These are phyloP conservation scores for Ladona fulva DNA, from an alignment of 1,140 invertebrate species.

Conservation along the genomic window DNA sequence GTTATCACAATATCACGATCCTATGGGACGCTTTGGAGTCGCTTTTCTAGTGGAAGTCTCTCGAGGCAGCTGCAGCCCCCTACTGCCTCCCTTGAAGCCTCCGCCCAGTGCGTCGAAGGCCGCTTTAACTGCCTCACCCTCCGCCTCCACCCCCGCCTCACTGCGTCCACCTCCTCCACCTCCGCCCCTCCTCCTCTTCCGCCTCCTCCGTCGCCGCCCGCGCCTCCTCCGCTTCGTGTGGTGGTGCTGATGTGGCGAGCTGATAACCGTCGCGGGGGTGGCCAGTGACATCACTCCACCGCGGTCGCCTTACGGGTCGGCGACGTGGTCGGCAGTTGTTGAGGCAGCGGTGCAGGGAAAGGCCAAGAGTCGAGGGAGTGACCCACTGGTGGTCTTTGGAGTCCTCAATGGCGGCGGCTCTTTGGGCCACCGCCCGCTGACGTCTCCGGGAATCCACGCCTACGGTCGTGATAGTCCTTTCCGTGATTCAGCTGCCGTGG, in stretches of 20 bases:
- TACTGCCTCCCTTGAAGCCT: neutral
- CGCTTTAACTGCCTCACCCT: neutral
- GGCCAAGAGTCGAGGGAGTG: neutral
- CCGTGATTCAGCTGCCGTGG: too few species aligned
- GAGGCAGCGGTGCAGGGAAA: neutral
- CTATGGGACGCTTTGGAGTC: neutral
- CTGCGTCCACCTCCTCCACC: neutral
- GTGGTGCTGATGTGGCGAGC: neutral
- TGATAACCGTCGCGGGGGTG: neutral
- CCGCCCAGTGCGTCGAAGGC: too few species aligned
- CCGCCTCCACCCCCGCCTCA: neutral
- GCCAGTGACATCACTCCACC: neutral
- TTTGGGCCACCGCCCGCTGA: neutral
- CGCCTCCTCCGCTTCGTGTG: neutral
- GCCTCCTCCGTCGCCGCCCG: neutral
- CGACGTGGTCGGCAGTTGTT: neutral
- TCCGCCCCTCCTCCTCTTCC: neutral
- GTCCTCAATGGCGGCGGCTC: neutral
- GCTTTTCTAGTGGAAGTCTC: neutral
- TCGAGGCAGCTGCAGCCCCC: neutral
- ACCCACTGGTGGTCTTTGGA: neutral
- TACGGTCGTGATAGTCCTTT: too few species aligned
- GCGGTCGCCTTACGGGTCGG: neutral
- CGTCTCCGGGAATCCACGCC: neutral
- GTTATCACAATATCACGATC: neutral